Percentiles rank a stretch among this genome's conserved stretches.
Conservation (phyloP, 2,113 vertebrate genomes). For the Lamprotornis superbus region DNA sequence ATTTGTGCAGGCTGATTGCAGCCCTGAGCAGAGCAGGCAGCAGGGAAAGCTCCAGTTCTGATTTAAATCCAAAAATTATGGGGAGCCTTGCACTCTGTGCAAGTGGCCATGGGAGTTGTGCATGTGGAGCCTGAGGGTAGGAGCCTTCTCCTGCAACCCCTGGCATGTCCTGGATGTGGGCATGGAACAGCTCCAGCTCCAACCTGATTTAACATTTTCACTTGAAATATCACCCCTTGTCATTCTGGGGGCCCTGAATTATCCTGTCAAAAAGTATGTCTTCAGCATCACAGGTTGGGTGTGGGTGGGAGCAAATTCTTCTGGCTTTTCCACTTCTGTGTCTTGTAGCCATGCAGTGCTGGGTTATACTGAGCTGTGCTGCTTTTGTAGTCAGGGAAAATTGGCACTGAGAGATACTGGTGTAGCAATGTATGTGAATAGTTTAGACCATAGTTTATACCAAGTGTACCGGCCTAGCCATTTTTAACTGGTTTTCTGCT, state of each 20-base stretch:
- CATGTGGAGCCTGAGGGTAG: fast-evolving
- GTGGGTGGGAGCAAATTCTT: neutral
- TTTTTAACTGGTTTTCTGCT: no score
- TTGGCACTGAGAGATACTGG: neutral
- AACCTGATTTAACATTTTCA: neutral
- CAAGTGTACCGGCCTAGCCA: no score
- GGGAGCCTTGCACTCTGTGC: neutral
- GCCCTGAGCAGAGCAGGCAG: neutral
- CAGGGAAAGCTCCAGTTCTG: neutral
- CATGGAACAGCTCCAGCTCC: neutral
- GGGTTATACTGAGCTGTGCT: neutral
- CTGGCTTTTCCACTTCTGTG: neutral
- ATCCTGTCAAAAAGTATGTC: neutral
- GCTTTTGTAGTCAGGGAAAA: neutral
- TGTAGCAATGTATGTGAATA: no score
- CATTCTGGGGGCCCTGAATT: neutral
- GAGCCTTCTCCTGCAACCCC: neutral
- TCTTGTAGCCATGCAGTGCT: neutral
- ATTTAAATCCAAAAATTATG: neutral
- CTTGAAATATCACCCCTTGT: neutral
- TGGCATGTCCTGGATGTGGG: fast-evolving
- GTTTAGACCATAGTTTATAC: no score
- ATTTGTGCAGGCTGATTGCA: neutral
- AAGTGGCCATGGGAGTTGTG: fast-evolving
- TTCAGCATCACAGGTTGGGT: neutral